phyloP scores from a whole-genome alignment of 1,140 invertebrate genomes.

The Apis cerana region DNA sequence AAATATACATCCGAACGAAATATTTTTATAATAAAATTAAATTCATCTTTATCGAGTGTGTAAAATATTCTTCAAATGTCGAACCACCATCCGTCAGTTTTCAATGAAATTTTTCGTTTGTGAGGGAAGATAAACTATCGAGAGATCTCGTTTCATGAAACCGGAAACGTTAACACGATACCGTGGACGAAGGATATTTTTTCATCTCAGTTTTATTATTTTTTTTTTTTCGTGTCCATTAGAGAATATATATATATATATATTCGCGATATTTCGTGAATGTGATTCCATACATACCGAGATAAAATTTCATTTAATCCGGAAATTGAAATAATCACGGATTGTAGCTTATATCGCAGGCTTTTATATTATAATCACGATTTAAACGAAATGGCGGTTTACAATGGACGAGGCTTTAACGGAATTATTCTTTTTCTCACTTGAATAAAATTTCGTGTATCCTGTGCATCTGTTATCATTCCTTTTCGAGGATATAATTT shows the following conservation, averaged over 20 bases:
- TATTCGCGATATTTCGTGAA: neutral
- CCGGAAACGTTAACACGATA: conserved; percentile 13
- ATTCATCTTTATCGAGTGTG: too few relatives aligned
- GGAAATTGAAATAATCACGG: conserved; percentile 30
- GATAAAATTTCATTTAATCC: conserved; percentile 29
- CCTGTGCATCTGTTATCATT: neutral
- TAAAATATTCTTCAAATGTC: neutral
- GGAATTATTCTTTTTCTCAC: conserved; percentile 6
- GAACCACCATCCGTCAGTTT: neutral
- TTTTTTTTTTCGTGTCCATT: neutral
- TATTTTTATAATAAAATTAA: too few relatives aligned
- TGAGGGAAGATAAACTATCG: neutral
- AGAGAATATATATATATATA: neutral
- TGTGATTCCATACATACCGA: neutral
- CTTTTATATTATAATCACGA: conserved; percentile 8
- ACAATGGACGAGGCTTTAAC: neutral
- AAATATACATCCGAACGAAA: too few relatives aligned
- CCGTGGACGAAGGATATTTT: neutral
- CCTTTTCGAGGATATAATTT: too few relatives aligned
- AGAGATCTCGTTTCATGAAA: neutral
- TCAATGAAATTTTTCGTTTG: neutral
- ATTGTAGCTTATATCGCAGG: neutral
- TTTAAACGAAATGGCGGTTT: neutral
- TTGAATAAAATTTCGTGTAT: too few relatives aligned
- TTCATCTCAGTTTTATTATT: neutral